A percentile compares a stretch with the other conserved stretches of the same genome.
These are phyloP conservation scores for Mobula birostris DNA, from an alignment of 2,113 vertebrate genomes.

Conservation along the genomic window DNA sequence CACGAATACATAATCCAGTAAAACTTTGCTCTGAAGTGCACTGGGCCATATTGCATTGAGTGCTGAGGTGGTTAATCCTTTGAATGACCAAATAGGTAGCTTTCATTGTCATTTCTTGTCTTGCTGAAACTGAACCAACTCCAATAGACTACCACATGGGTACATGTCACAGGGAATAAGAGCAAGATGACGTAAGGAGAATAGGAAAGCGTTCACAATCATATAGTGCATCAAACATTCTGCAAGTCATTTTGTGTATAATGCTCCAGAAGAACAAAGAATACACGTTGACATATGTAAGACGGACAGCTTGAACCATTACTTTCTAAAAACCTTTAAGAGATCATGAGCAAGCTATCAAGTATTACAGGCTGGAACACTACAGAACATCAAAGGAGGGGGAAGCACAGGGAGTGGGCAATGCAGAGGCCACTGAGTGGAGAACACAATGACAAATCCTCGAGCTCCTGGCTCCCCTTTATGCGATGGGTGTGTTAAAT, in stretches of 20 bases:
- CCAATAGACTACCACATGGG: background rate
- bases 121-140: background rate
- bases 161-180: background rate
- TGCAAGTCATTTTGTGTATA: background rate
- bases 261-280: background rate
- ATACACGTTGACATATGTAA: background rate
- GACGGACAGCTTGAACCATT: background rate
- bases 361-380: background rate
- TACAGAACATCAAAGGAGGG: background rate
- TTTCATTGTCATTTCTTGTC: conserved; percentile 1
- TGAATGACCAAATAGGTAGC: background rate
- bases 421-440: background rate
- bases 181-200: background rate
- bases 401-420: background rate
- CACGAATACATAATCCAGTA: background rate
- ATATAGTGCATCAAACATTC: conserved; percentile 12
- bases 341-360: background rate
- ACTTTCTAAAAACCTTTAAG: background rate
- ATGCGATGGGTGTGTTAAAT: background rate
- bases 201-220: background rate
- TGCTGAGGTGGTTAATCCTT: background rate
- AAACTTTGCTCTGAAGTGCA: background rate
- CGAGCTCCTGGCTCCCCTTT: background rate
- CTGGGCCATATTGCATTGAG: background rate
- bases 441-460: background rate